These are phyloP conservation scores for Percopsis omiscomaycus DNA, from an alignment of 2,797 vertebrate genomes.

Conservation along the genomic window DNA sequence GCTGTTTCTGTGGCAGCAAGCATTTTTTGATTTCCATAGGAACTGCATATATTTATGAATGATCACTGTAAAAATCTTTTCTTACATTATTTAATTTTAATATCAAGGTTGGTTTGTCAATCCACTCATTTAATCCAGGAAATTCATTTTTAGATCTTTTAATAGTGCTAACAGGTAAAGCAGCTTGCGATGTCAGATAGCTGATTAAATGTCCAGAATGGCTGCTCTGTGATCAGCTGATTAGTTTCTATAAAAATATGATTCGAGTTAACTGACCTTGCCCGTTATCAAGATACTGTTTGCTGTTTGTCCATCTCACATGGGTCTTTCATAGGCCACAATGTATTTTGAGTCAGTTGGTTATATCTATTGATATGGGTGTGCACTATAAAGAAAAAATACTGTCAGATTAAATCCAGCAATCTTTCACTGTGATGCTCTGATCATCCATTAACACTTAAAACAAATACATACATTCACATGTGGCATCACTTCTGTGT, in stretches of 20 bases:
- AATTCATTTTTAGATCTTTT: neutral
- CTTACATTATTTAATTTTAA: slow-evolving; percentile 44
- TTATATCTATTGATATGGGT: slow-evolving; percentile 47
- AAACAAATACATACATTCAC: slow-evolving; percentile 30
- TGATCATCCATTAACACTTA: slow-evolving; percentile 55
- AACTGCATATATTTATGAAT: slow-evolving; percentile 32
- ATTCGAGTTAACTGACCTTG: slow-evolving; percentile 11
- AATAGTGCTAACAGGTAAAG: too few species aligned
- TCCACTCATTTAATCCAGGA: neutral
- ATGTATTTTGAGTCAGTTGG: slow-evolving; percentile 33
- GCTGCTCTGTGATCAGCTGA: neutral
- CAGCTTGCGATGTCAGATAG: too few species aligned
- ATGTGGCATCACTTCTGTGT: slow-evolving; percentile 25
- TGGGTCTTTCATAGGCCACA: slow-evolving; percentile 17
- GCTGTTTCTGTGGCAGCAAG: neutral
- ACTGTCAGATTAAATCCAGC: slow-evolving; percentile 50
- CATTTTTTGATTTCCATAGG: slow-evolving; percentile 25
- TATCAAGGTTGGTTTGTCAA: neutral
- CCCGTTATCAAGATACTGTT: slow-evolving; percentile 16
- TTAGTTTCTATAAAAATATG: slow-evolving; percentile 11
- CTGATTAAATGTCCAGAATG: neutral
- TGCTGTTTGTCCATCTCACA: slow-evolving; percentile 31
- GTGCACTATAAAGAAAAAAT: slow-evolving; percentile 25
- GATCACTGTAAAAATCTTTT: slow-evolving; percentile 4
- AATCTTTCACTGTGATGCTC: slow-evolving; percentile 68